Base-by-base conservation (phyloP, 2,113 vertebrate species). In the Oenanthe oenanthe region DNA sequence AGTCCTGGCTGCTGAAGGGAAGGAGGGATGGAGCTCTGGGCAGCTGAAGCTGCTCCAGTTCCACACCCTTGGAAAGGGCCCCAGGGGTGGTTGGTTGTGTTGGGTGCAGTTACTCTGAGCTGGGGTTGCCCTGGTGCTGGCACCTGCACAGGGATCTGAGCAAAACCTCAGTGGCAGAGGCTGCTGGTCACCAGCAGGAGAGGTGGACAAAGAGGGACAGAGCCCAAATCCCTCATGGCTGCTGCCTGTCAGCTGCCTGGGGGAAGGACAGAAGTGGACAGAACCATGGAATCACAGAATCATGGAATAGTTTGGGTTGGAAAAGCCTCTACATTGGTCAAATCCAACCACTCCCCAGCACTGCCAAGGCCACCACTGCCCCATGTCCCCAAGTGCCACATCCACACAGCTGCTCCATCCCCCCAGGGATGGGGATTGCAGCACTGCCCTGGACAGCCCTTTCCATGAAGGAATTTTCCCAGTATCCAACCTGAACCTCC, bases 31-130 rank as follows among this genome's bases (percentile, higher is more conserved):
- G 40, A 29, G 40, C 25, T 42, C 65, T 45, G 11, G 67, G 70
- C 31, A 63, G 43, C 66, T 7, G 8, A 17, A 63, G 26, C 45
- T 38, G 72, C 32, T 38, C 51, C 9, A 6, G 24, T 31, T 34
- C 24, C 14, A 1, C 7, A 7, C 21, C 36, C 42, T 2, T 4
- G 72, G 43, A 7, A 26, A 12, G 20, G 31, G 10, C 29, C 10
- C 26, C 5, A 4, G 79, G 63, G 8, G 4, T 3, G 21, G 62
- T 38, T 0, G 9, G 43, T n/a, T 29, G 29, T 3, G 3, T 8
- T 34, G 54, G 34, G 8, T 38, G 77, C 47, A 28, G 57, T 2
- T 24, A 8, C 29, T 40, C 3, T 0, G 51, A 20, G 47, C 0
- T 58, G 65, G 38, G 31, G 24, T 51, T 72, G 48, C 54, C 42